Base-by-base conservation (phyloP, 1,140 invertebrate species). In the Leptopilina clavipes region DNA sequence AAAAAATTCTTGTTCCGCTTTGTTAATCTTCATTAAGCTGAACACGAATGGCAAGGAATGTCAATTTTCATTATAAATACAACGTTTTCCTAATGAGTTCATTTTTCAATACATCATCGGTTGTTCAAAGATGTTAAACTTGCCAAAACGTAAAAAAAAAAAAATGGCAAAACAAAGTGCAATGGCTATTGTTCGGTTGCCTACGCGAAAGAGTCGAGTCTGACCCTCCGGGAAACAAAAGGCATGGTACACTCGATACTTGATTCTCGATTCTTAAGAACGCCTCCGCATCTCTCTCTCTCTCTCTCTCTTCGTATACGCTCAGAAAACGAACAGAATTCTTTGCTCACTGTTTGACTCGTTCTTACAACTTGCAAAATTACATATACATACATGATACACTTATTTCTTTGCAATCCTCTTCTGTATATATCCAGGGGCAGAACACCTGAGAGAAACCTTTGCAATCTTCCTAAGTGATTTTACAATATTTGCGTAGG, bases 191-290 rank as follows among this genome's bases (percentile, higher is more conserved):
- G 59, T 65, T 65, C 59, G 14, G 59, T 12, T 65, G 59, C 59
- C 59, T 65, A 65, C 59, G 59, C 59, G 59, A 65, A 65, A 65
- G 59, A 65, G 59, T 65, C 22, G 75, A 70, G 70, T 9, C 8
- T 71, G 59, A 65, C 73, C 25, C 48, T 71, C 78, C 74, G 75
- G 77, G 71, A 82, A 80, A 82, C 81, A 82, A 82, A 82, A 82
- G 81, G 81, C 73, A 76, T 78, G 81, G 76, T 78, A 79, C 73
- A 80, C 78, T 82, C 81, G 78, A 82, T 82, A 79, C 81, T 82
- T 54, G 81, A 82, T 82, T 82, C 81, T 80, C 81, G 78, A 82
- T 82, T 82, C 78, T 80, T 78, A 75, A 79, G 78, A 80, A 81
- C 80, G 80, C 80, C 80, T 79, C 80, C 77, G 80, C 80, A 40